Evolutionary conservation across 2,113 vertebrate genomes (phyloP), one percentile per base, ranked within the genome.

Genomic region (Physeter macrocephalus): DNA sequence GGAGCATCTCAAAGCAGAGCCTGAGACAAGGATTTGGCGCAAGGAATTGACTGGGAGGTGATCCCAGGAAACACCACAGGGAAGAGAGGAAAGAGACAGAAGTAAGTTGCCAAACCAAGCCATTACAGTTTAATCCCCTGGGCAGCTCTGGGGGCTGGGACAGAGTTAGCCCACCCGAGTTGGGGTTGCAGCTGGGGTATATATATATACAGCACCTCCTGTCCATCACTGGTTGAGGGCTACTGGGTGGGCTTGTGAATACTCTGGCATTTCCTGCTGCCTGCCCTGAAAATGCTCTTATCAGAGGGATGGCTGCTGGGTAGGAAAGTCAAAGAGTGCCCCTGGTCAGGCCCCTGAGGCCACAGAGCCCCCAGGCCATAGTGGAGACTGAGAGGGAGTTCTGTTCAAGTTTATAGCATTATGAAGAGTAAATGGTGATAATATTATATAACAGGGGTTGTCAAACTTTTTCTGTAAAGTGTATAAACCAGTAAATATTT

Each of bases 71-170:
- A 84, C 0, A 11, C 15, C 15, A 9, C 29, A 36, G 6, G 39
- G 13, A 21, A 62, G 43, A 39, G 2, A 23, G 1, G 8, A 11
- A 25, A 61, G 36, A 39, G 46, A 52, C 1, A 0, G n/a, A 18
- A 12, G 69, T 15, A 13, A 34, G 77, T 13, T 2, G 8, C 21
- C 46, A 59, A 12, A 6, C 31, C 54, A 39, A 39, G 8, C 8
- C 39, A 9, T 13, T 3, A 17, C 23, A 31, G 29, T 52, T 41
- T 21, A 57, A 66, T 41, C 46, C 41, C 71, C 64, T 21, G 49
- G 39, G 49, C 12, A 14, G 12, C 18, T 27, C 25, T 69, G 8
- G n/a, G 15, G 31, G 7, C 61, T 2, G 77, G 43, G 7, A 62
- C 31, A 90, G n/a, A 64, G 41, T 25, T 31, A 46, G 80, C 7